phyloP scores from a whole-genome alignment of 2,113 vertebrate species.

The Columba livia region DNA sequence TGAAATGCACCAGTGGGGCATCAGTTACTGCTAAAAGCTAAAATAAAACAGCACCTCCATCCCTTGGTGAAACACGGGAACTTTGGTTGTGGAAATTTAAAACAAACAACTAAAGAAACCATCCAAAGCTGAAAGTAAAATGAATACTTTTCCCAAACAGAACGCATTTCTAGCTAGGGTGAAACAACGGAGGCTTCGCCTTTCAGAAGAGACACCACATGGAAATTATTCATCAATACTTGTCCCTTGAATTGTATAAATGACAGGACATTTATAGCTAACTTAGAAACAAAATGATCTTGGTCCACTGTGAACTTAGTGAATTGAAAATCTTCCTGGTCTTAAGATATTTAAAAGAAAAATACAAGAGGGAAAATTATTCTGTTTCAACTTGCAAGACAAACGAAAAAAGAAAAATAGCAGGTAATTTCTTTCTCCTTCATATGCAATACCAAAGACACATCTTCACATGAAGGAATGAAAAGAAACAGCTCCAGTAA shows the following conservation, averaged over 20 bases:
- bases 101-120: neutral
- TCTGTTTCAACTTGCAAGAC: neutral
- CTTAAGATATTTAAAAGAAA: neutral
- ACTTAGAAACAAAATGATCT: neutral
- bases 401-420: neutral
- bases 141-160: neutral
- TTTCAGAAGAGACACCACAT: neutral
- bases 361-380: neutral
- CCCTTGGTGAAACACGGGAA: neutral
- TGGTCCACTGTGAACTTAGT: constrained; percentile 6
- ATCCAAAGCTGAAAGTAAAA: constrained; percentile 10
- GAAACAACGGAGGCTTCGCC: neutral
- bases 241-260: neutral
- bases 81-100: neutral
- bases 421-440: neutral
- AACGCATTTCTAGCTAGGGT: neutral
- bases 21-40: neutral
- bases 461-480: neutral
- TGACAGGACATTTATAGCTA: constrained; percentile 15
- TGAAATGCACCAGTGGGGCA: neutral
- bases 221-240: neutral
- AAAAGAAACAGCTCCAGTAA: neutral
- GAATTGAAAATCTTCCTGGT: neutral
- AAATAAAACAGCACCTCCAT: neutral
- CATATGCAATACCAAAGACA: neutral